Evolutionary conservation across 2,113 vertebrate genomes (phyloP), one percentile per base, ranked within the genome.

Genomic region (Mesitornis unicolor): DNA sequence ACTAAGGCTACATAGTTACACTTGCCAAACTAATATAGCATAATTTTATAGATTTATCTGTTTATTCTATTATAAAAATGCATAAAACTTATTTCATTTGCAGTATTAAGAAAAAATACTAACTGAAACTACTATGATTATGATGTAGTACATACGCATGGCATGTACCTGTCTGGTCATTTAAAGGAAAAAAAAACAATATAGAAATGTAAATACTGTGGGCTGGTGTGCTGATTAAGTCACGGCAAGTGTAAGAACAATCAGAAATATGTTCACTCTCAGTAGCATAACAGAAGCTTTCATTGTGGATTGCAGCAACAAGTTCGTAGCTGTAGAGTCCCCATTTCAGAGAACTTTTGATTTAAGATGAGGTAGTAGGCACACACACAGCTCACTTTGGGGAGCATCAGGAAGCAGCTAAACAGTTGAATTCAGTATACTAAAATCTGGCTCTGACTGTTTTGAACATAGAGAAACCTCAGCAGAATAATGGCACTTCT

Each of bases 101-200:
- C 38, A 57, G 5, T 43, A 14, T 16, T 50, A 65, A 64, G 25
- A 8, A 59, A 36, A 84, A 73, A 47, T 21, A 88, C 26, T 69
- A 63, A 43, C 38, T 51, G 28, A 69, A 89, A 69, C 36, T 57
- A 6, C 15, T 63, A 13, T 4, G 10, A 18, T 76, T 80, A 45
- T 12, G 45, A 71, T 3, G 20, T 18, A 69, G 12, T 43, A 51
- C 15, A 33, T 21, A 28, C 2, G 1, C 6, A 8, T 6, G 29
- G 15, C 16, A 21, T 4, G 2, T 38, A 61, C 12, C n/a, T 48
- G 7, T 21, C 38, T 0, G 0, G 43, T 53, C 47, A 31, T 63
- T 40, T 63, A 35, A 82, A 59, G 11, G 33, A n/a, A n/a, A 29
- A 68, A 51, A 28, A 35, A 8, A 4, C 17, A 18, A 20, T 16